These are phyloP conservation scores for Cantharis flavilabris DNA, from an alignment of 2,888 invertebrate species.

Conservation along the genomic window DNA sequence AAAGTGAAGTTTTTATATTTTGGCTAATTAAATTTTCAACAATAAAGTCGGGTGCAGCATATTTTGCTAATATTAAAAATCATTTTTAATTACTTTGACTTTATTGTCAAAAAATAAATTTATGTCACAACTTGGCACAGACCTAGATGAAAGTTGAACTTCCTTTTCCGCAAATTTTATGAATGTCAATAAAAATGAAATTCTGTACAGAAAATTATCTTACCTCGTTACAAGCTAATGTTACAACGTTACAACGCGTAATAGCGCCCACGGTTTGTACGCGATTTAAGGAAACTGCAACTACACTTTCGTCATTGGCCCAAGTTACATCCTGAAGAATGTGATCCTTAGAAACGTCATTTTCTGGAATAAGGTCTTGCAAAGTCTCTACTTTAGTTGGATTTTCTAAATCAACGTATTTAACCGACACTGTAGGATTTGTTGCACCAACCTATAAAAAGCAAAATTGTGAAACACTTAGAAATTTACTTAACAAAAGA, in stretches of 20 bases:
- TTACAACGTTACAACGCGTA: slow-evolving; percentile 27
- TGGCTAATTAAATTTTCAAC: too few relatives aligned
- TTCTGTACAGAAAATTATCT: slow-evolving; percentile 5
- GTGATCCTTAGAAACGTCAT: slow-evolving; percentile 64
- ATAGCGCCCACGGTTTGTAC: slow-evolving; percentile 73
- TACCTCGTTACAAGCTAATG: slow-evolving; percentile 12
- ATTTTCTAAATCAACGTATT: slow-evolving; percentile 62
- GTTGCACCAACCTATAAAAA: slow-evolving; percentile 69
- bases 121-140: too few relatives aligned
- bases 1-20: too few relatives aligned
- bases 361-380: slow-evolving; percentile 54
- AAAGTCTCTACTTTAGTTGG: slow-evolving; percentile 11
- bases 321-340: slow-evolving; percentile 75
- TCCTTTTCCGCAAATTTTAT: neutral
- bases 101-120: too few relatives aligned
- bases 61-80: too few relatives aligned
- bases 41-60: too few relatives aligned
- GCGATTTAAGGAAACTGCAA: slow-evolving; percentile 83
- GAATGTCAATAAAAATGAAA: neutral
- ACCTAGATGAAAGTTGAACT: neutral
- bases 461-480: neutral
- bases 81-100: too few relatives aligned
- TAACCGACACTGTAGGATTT: slow-evolving; percentile 74
- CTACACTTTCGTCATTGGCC: slow-evolving; percentile 68
- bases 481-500: neutral